These are phyloP conservation scores for Mellivora capensis DNA, from an alignment of 2,113 vertebrate genomes.

Conservation along the genomic window DNA sequence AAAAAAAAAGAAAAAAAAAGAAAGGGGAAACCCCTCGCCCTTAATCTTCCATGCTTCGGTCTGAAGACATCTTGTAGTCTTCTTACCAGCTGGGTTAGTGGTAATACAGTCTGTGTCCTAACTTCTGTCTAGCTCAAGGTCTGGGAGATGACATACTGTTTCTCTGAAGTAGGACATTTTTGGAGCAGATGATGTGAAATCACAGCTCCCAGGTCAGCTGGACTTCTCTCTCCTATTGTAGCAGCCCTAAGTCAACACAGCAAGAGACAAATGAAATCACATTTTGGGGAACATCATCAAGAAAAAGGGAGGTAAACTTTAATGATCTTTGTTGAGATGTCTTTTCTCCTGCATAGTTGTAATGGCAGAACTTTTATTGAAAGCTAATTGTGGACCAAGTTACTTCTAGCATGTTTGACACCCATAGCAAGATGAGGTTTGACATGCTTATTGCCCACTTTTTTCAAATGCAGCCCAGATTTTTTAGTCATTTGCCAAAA, in stretches of 20 bases:
- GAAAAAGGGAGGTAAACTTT: not conserved
- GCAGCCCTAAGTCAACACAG: not conserved
- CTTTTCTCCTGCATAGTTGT: not conserved
- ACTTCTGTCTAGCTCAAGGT: not conserved
- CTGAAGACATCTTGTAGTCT: not conserved
- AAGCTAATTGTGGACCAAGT: not conserved
- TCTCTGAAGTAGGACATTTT: not conserved
- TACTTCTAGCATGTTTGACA: not conserved
- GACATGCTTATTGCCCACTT: not conserved
- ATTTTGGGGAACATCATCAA: not conserved
- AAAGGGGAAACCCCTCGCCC: not conserved
- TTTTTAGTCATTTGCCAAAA: not conserved
- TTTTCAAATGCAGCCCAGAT: not conserved
- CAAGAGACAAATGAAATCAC: not conserved
- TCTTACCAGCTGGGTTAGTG: not conserved
- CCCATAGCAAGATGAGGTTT: not conserved
- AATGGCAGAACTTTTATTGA: not conserved
- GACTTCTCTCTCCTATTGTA: not conserved
- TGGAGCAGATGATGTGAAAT: not conserved
- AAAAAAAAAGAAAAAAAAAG: no score
- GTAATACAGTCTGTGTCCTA: not conserved
- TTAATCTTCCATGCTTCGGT: no score
- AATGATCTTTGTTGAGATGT: not conserved
- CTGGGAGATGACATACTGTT: not conserved
- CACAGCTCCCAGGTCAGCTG: not conserved